Evolutionary conservation across 1,140 invertebrate genomes (phyloP).

Genomic region (Hypothenemus hampei): DNA sequence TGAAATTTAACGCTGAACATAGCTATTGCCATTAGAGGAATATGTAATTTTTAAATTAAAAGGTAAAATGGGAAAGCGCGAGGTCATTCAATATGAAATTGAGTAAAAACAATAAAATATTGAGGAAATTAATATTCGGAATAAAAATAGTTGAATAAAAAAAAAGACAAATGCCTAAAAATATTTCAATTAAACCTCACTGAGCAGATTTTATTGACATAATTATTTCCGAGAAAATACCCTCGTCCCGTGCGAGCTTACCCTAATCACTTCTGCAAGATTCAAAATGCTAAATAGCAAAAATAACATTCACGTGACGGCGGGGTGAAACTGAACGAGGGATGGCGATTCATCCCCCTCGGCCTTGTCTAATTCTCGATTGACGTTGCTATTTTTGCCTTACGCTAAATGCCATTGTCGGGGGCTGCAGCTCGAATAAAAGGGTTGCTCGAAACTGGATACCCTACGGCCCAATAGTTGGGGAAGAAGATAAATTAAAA

Average conservation of each 20-base stretch:
- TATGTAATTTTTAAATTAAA: background rate
- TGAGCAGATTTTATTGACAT: slow-evolving; percentile 2
- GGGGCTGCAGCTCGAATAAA: slow-evolving; percentile 1
- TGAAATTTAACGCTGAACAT: too few relatives aligned
- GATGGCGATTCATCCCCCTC: too few relatives aligned
- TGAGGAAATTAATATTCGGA: background rate
- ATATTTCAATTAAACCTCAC: background rate
- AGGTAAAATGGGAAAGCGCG: too few relatives aligned
- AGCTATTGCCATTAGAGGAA: background rate
- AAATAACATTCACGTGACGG: slow-evolving; percentile 4
- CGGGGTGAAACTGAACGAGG: background rate
- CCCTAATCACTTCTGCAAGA: slow-evolving; percentile 10
- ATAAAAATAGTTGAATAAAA: background rate
- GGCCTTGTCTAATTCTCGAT: slow-evolving; percentile 7
- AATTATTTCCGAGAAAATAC: slow-evolving; percentile 8
- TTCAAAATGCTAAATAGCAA: slow-evolving; percentile 10
- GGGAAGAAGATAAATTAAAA: slow-evolving; percentile 13
- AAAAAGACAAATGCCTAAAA: background rate
- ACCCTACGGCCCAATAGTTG: slow-evolving; percentile 7
- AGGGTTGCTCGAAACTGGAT: slow-evolving; percentile 11
- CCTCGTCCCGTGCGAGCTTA: slow-evolving; percentile 3
- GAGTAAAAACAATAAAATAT: too few relatives aligned
- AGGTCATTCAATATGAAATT: too few relatives aligned
- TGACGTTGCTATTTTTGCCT: slow-evolving; percentile 11
- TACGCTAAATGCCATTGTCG: slow-evolving; percentile 12